A percentile compares a stretch with the other conserved stretches of the same genome.
Evolutionary conservation across 2,113 vertebrate genomes (phyloP).

Genomic region (Trochalopteron elliotii): DNA sequence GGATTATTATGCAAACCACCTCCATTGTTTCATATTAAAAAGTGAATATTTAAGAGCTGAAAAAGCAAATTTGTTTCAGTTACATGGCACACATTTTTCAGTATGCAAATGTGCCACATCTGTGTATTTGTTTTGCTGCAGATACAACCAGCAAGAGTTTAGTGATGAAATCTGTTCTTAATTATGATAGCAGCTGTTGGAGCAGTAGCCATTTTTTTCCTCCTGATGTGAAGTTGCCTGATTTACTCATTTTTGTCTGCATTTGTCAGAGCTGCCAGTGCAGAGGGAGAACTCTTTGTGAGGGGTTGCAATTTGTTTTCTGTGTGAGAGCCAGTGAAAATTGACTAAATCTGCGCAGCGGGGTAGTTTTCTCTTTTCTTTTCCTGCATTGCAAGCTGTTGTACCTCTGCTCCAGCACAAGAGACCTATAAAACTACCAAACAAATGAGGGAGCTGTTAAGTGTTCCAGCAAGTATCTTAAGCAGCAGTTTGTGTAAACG

Average conservation of each 20-base stretch:
- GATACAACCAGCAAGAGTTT: conserved; percentile 79
- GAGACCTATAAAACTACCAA: conserved; percentile 75
- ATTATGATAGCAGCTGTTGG: conserved; percentile 83
- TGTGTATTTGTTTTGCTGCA: conserved; percentile 81
- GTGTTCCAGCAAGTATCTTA: conserved; percentile 70
- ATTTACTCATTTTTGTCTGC: conserved; percentile 77
- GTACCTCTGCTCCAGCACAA: conserved; percentile 72
- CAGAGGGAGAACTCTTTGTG: conserved; percentile 73
- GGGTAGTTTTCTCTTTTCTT: conserved; percentile 75
- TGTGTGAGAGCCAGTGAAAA: conserved; percentile 75
- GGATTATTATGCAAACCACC: conserved; percentile 55
- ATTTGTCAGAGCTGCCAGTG: conserved; percentile 76
- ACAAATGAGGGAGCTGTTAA: conserved; percentile 71
- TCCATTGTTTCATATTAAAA: conserved; percentile 61
- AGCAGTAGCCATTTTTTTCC: conserved; percentile 68
- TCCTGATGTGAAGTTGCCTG: conserved; percentile 78
- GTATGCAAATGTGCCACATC: conserved; percentile 77
- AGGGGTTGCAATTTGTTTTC: conserved; percentile 78
- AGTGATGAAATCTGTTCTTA: conserved; percentile 85
- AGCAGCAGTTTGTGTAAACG: conserved; percentile 63
- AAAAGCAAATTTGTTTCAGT: conserved; percentile 70
- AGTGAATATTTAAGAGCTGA: conserved; percentile 63
- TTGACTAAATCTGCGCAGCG: conserved; percentile 75
- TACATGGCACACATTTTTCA: conserved; percentile 59
- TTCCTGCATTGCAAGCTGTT: conserved; percentile 72